These are phyloP conservation scores for Acleris emargana DNA, from an alignment of 2,888 invertebrate species.

Conservation along the genomic window DNA sequence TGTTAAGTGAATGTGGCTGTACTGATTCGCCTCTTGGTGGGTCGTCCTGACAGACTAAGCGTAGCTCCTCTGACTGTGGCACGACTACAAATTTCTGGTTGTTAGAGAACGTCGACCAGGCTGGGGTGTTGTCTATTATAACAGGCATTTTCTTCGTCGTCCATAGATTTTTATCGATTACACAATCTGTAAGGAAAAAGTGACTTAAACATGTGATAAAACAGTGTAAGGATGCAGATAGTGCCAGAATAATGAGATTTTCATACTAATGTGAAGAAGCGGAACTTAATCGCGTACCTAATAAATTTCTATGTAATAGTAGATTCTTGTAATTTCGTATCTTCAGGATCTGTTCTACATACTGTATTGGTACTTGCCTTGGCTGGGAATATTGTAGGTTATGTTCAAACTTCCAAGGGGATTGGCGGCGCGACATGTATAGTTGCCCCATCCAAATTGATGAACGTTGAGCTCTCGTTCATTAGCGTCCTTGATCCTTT, in stretches of 20 bases:
- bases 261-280: no score
- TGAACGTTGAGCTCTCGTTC: not conserved
- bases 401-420: slow-evolving; percentile 18
- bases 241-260: no score
- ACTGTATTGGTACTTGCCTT: not conserved
- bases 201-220: no score
- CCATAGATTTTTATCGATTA: slow-evolving; percentile 10
- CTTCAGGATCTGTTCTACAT: no score
- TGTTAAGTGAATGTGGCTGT: not conserved
- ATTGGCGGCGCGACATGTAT: slow-evolving; percentile 13
- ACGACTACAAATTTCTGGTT: slow-evolving; percentile 3
- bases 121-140: slow-evolving; percentile 6
- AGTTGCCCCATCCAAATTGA: slow-evolving; percentile 16
- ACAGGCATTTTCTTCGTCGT: slow-evolving; percentile 13
- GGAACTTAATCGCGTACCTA: no score
- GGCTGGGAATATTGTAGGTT: slow-evolving; percentile 7
- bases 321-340: no score
- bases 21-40: not conserved
- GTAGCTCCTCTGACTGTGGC: slow-evolving; percentile 7
- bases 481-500: slow-evolving; percentile 6
- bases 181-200: slow-evolving; percentile 10
- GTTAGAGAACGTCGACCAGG: not conserved
- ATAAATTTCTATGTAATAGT: no score
- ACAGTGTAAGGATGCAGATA: not conserved
- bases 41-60: slow-evolving; percentile 16